These are phyloP conservation scores for Diadophis punctatus DNA, from an alignment of 2,113 vertebrate genomes.

Conservation along the genomic window DNA sequence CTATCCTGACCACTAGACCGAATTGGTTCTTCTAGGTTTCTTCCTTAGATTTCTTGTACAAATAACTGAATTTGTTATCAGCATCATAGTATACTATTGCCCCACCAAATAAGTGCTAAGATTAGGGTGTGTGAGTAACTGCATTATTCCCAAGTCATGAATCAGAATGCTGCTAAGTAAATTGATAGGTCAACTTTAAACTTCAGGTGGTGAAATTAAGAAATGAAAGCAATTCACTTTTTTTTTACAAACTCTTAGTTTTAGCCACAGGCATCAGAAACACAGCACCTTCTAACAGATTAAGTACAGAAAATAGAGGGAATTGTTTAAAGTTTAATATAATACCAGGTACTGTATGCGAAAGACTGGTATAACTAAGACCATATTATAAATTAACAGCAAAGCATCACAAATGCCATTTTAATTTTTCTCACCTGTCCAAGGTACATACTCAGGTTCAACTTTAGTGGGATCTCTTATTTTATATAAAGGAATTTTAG, in stretches of 20 bases:
- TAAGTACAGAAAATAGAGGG: neutral
- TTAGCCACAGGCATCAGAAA: neutral
- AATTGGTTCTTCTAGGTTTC: neutral
- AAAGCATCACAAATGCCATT: neutral
- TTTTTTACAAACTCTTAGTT: neutral
- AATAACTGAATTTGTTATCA: neutral
- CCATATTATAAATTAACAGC: neutral
- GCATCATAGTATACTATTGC: neutral
- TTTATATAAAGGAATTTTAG: slow-evolving; percentile 80
- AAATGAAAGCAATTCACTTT: neutral
- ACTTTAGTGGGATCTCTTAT: slow-evolving; percentile 67
- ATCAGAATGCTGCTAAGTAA: neutral
- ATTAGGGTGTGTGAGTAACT: neutral
- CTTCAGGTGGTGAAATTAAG: neutral
- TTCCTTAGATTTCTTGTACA: neutral
- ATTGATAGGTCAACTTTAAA: neutral
- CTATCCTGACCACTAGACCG: neutral
- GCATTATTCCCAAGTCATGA: neutral
- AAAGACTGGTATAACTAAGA: neutral
- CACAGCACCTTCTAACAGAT: neutral
- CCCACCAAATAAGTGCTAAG: neutral
- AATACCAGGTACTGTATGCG: neutral
- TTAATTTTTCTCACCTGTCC: slow-evolving; percentile 82
- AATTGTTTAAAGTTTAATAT: neutral
- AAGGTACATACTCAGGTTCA: slow-evolving; percentile 89